These are phyloP conservation scores for Anableps anableps DNA, from an alignment of 2,797 vertebrate species.

Conservation along the genomic window DNA sequence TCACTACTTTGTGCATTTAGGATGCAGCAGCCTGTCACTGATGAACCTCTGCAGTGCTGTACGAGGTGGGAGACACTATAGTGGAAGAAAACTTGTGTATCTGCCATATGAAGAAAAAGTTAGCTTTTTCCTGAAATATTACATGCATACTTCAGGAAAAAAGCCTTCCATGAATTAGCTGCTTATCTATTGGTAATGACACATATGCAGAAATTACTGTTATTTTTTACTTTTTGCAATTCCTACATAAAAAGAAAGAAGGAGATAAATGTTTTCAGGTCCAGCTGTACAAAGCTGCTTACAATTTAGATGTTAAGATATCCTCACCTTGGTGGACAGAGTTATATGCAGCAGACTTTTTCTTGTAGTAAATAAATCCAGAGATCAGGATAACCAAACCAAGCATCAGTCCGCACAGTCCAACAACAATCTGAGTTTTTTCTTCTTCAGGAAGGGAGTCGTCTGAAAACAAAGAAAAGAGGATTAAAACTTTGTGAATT, in stretches of 20 bases:
- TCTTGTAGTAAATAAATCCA: conserved; percentile 35
- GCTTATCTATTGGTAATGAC: neutral
- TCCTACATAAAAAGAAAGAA: neutral
- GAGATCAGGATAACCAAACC: neutral
- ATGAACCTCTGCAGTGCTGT: no score
- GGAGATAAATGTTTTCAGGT: no score
- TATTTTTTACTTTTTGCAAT: neutral
- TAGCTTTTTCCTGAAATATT: neutral
- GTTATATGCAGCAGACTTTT: neutral
- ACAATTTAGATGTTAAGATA: neutral
- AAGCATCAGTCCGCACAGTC: conserved; percentile 6
- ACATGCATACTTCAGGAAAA: neutral
- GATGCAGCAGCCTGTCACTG: no score
- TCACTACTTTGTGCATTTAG: no score
- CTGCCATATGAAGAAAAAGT: neutral
- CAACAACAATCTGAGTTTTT: neutral
- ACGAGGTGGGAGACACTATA: no score
- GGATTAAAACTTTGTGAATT: neutral
- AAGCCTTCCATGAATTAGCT: no score
- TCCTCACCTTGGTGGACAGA: conserved; percentile 1
- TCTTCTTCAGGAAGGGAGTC: conserved; percentile 7
- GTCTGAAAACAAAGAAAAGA: neutral
- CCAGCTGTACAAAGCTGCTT: neutral
- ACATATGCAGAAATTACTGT: neutral
- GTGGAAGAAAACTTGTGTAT: no score